Conservation (phyloP, 2,888 invertebrate genomes). For the Xanthorhoe designata region DNA sequence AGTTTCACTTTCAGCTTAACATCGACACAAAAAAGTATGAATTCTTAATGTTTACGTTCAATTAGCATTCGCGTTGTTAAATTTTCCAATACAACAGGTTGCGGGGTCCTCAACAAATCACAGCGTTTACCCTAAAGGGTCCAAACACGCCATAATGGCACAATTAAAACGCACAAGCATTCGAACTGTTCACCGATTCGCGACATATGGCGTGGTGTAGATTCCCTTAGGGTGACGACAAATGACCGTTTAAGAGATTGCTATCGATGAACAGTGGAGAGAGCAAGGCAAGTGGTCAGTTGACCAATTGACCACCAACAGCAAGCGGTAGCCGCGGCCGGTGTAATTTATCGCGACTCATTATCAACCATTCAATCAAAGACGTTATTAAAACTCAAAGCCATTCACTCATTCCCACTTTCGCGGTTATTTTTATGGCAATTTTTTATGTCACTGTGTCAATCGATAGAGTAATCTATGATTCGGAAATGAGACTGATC, state of each 20-base stretch:
- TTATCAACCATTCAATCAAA: slow-evolving; percentile 77
- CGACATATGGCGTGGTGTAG: slow-evolving; percentile 75
- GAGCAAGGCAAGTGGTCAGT: not conserved
- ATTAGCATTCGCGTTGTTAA: not conserved
- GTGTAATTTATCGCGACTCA: slow-evolving; percentile 73
- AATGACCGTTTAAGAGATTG: slow-evolving; percentile 81
- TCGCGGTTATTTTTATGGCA: slow-evolving; percentile 43
- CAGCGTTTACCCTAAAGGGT: slow-evolving; percentile 46
- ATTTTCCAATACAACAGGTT: slow-evolving; percentile 11
- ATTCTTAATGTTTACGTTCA: not conserved
- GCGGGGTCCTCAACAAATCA: slow-evolving; percentile 34
- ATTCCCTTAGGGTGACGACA: slow-evolving; percentile 55
- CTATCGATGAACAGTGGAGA: slow-evolving; percentile 69
- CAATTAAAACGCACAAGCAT: slow-evolving; percentile 66
- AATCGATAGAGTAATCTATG: slow-evolving; percentile 31
- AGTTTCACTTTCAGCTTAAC: not conserved
- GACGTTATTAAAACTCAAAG: slow-evolving; percentile 72
- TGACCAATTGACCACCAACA: slow-evolving; percentile 73
- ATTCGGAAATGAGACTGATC: slow-evolving; percentile 12
- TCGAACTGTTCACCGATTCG: slow-evolving; percentile 44
- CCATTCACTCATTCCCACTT: slow-evolving; percentile 62
- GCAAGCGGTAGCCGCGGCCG: slow-evolving; percentile 56
- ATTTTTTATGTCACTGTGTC: slow-evolving; percentile 46
- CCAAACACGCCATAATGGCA: slow-evolving; percentile 54
- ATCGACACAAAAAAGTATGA: not conserved